A percentile compares a stretch with the other conserved stretches of the same genome.
Conservation (phyloP, 2,888 invertebrate genomes). For the Lepas anatifera region DNA sequence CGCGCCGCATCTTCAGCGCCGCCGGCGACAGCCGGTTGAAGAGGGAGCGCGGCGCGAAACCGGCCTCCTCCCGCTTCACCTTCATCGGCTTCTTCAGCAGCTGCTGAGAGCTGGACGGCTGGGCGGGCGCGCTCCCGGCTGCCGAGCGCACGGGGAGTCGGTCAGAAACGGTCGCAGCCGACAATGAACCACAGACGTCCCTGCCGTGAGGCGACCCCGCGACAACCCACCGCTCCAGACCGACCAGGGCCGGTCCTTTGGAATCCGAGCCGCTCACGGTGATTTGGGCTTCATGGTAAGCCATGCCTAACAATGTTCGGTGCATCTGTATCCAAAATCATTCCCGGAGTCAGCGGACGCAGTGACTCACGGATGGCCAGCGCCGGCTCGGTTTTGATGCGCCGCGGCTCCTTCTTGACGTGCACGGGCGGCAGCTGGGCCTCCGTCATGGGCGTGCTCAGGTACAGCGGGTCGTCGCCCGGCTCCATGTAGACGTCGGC, state of each 20-base stretch:
- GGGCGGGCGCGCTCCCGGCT: slow-evolving; percentile 11
- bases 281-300: too few relatives aligned
- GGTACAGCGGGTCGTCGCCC: slow-evolving; percentile 73
- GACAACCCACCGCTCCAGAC: too few relatives aligned
- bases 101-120: slow-evolving; percentile 16
- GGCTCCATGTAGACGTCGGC: slow-evolving; percentile 82
- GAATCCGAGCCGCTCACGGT: too few relatives aligned
- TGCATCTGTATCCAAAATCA: too few relatives aligned
- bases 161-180: too few relatives aligned
- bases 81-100: slow-evolving; percentile 42
- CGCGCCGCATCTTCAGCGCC: slow-evolving; percentile 59
- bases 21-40: slow-evolving; percentile 68
- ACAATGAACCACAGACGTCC: too few relatives aligned
- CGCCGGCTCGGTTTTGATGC: slow-evolving; percentile 50
- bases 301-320: too few relatives aligned
- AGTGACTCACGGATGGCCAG: slow-evolving; percentile 31
- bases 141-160: too few relatives aligned
- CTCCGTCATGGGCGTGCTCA: slow-evolving; percentile 57
- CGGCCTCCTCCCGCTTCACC: slow-evolving; percentile 43
- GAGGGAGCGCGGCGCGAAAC: slow-evolving; percentile 62
- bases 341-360: too few relatives aligned
- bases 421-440: slow-evolving; percentile 65
- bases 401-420: slow-evolving; percentile 60
- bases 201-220: too few relatives aligned
- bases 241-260: too few relatives aligned